A percentile compares a stretch with the other conserved stretches of the same genome.
Conservation (phyloP, 2,797 vertebrate species). For the Syngnathus acus region DNA sequence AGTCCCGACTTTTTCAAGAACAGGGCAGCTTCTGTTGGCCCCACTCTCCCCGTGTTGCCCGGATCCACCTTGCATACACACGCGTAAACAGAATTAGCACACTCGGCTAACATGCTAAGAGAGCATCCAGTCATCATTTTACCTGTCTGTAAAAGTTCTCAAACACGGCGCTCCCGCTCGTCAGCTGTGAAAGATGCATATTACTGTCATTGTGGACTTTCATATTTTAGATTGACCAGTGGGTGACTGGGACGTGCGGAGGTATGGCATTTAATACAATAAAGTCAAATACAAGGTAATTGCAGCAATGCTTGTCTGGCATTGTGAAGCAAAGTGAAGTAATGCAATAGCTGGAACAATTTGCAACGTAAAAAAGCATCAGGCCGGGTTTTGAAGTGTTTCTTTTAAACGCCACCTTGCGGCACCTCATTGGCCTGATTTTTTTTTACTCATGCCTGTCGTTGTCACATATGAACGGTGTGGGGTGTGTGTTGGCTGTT, state of each 20-base stretch:
- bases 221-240: neutral
- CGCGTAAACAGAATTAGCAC: no score
- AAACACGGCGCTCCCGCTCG: conserved; percentile 83
- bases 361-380: no score
- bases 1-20: conserved; percentile 96
- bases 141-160: conserved; percentile 94
- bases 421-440: neutral
- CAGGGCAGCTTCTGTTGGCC: conserved; percentile 89
- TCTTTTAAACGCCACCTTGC: neutral
- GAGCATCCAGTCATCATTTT: conserved; percentile 20
- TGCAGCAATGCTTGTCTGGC: no score
- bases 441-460: neutral
- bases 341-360: neutral
- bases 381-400: neutral
- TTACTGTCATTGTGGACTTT: neutral
- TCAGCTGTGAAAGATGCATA: conserved; percentile 68
- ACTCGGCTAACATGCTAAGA: neutral
- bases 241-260: no score
- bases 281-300: no score
- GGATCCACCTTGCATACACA: conserved; percentile 81
- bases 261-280: no score
- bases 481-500: neutral
- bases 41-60: conserved; percentile 84
- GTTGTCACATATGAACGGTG: neutral
- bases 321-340: neutral